Evolutionary conservation across 2,888 invertebrate species (phyloP).

Genomic region (Troilus luridus): DNA sequence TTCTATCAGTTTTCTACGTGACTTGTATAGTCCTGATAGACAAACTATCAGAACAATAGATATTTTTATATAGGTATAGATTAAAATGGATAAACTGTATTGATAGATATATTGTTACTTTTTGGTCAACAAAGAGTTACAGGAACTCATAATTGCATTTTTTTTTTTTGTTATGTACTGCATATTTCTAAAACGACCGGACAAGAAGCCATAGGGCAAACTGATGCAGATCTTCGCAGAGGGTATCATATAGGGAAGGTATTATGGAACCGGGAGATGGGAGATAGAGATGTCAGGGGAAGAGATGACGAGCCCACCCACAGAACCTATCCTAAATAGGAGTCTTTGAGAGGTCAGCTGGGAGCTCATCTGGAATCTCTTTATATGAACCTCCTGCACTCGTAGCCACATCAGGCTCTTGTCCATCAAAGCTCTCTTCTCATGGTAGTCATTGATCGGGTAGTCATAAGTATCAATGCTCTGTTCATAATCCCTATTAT

Average conservation of each 20-base stretch:
- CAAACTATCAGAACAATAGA: too few relatives aligned
- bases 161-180: background rate
- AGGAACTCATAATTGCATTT: too few relatives aligned
- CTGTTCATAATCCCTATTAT: background rate
- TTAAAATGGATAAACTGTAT: too few relatives aligned
- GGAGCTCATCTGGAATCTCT: background rate
- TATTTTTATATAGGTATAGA: too few relatives aligned
- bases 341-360: conserved; percentile 20
- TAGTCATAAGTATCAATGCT: background rate
- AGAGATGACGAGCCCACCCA: conserved; percentile 40
- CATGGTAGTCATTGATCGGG: background rate
- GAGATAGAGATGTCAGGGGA: conserved; percentile 41
- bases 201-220: conserved; percentile 6
- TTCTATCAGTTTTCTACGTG: too few relatives aligned
- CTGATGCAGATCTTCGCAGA: conserved; percentile 8
- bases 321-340: conserved; percentile 33
- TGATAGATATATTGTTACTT: too few relatives aligned
- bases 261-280: background rate
- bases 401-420: background rate
- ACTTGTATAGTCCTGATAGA: too few relatives aligned
- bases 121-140: too few relatives aligned
- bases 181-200: background rate
- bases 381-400: background rate
- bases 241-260: background rate
- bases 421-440: background rate